Percentiles rank a stretch among this genome's conserved stretches.
Evolutionary conservation across 2,888 invertebrate species (phyloP).

Genomic region (Thereva nobilitata): DNA sequence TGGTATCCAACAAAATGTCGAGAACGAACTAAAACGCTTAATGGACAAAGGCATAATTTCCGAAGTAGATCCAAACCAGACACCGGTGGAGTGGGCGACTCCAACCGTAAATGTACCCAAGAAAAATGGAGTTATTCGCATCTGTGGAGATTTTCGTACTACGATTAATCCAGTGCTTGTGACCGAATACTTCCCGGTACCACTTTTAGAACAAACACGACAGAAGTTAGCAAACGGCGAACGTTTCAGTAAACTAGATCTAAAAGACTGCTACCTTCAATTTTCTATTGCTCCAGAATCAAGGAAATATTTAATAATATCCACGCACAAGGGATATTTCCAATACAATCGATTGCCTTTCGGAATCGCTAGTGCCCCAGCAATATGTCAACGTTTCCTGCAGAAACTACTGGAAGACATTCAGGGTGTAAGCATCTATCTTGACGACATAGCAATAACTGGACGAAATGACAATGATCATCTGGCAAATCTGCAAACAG

Average conservation of each 20-base stretch:
- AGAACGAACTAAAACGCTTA: neutral
- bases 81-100: slow-evolving; percentile 6
- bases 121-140: too few species aligned
- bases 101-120: slow-evolving; percentile 9
- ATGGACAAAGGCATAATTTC: slow-evolving; percentile 2
- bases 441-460: neutral
- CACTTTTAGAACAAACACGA: too few species aligned
- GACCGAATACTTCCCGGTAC: too few species aligned
- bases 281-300: too few species aligned
- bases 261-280: too few species aligned
- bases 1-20: slow-evolving; percentile 5
- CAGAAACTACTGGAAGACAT: too few species aligned
- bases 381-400: neutral
- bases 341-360: neutral
- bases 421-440: neutral
- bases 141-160: slow-evolving; percentile 3
- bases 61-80: slow-evolving; percentile 10
- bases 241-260: too few species aligned
- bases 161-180: slow-evolving; percentile 7
- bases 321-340: neutral
- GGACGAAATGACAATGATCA: too few species aligned
- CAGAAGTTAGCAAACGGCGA: too few species aligned
- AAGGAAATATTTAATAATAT: neutral
- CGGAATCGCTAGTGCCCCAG: neutral
- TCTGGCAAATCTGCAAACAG: too few species aligned